These are phyloP conservation scores for Zaprionus ghesquierei DNA, from an alignment of 1,140 invertebrate genomes.

Conservation along the genomic window DNA sequence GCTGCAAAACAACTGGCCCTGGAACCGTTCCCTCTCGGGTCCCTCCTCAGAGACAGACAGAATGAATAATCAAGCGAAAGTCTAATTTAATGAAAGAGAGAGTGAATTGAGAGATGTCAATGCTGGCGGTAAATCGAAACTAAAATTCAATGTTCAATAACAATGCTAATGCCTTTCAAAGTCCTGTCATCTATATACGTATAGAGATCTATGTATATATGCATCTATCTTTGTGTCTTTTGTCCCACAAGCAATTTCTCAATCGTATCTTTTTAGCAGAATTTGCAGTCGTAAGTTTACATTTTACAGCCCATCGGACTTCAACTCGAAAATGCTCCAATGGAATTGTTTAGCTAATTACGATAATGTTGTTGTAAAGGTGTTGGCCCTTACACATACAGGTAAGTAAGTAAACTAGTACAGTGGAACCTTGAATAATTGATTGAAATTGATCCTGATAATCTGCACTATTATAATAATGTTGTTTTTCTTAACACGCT, in stretches of 20 bases:
- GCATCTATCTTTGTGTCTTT: conserved; percentile 36
- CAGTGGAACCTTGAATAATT: conserved; percentile 40
- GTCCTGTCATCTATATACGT: conserved; percentile 43
- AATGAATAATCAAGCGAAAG: conserved; percentile 26
- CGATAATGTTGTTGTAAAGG: conserved; percentile 8
- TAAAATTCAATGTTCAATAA: conserved; percentile 46
- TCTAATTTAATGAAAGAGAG: conserved; percentile 23
- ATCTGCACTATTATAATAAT: not conserved
- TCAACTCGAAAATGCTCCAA: conserved; percentile 36
- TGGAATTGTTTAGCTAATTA: conserved; percentile 39
- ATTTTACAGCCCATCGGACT: conserved; percentile 48
- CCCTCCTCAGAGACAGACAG: conserved; percentile 19
- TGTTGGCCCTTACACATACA: not conserved
- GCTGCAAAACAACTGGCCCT: conserved; percentile 30
- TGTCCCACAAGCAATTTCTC: conserved; percentile 31
- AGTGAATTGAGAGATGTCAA: conserved; percentile 17
- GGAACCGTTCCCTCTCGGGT: conserved; percentile 7
- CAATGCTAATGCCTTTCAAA: conserved; percentile 51
- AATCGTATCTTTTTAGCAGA: conserved; percentile 38
- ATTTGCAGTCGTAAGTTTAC: conserved; percentile 54
- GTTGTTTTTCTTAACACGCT: conserved; percentile 2
- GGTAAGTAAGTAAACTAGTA: conserved; percentile 29
- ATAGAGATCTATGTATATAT: conserved; percentile 24
- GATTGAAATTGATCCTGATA: not conserved
- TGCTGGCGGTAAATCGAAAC: conserved; percentile 43